A percentile compares a stretch with the other conserved stretches of the same genome.
These are phyloP conservation scores for Drosophila repleta DNA, from an alignment of 1,140 invertebrate genomes.

Conservation along the genomic window DNA sequence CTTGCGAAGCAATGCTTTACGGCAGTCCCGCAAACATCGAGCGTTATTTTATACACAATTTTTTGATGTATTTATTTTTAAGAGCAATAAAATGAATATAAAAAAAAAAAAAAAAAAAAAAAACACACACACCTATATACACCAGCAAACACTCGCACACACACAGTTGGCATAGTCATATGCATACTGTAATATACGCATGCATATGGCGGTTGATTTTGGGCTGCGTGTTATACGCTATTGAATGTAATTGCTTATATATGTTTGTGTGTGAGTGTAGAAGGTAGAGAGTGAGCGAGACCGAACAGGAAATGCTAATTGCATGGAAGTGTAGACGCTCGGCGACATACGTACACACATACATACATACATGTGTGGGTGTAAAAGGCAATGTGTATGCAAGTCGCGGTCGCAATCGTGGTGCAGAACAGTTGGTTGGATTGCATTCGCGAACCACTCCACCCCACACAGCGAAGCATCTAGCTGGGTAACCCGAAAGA, in stretches of 20 bases:
- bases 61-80: no score
- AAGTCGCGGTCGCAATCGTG: constrained; percentile 36
- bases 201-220: constrained; percentile 70
- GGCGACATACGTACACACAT: constrained; percentile 1
- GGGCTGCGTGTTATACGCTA: constrained; percentile 54
- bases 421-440: constrained; percentile 2
- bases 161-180: not conserved
- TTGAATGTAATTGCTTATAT: constrained; percentile 8
- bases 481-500: constrained; percentile 18
- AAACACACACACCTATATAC: not conserved
- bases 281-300: constrained; percentile 34
- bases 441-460: not conserved
- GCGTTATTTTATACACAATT: no score
- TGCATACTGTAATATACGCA: constrained; percentile 13
- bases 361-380: not conserved
- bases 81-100: no score
- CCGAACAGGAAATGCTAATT: constrained; percentile 76
- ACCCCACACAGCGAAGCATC: not conserved
- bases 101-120: no score
- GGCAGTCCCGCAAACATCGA: no score
- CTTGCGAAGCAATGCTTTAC: no score
- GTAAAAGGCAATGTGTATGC: constrained; percentile 29
- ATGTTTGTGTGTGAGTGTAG: constrained; percentile 6
- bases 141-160: not conserved
- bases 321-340: constrained; percentile 62